Evolutionary conservation across 1,140 invertebrate genomes (phyloP).

Genomic region (Catajapyx aquilonaris): DNA sequence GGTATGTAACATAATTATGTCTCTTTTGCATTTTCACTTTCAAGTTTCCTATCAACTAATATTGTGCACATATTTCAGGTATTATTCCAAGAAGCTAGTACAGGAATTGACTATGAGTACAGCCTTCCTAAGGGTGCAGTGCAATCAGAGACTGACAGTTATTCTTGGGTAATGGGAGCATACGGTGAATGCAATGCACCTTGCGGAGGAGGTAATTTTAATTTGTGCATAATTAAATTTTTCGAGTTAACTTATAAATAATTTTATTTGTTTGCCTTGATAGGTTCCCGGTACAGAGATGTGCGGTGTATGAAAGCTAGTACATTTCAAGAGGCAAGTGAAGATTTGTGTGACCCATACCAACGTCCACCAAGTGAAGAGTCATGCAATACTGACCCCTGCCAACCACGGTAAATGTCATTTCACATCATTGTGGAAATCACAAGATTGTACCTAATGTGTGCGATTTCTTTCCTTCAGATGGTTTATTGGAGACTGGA

Average conservation of each 20-base stretch:
- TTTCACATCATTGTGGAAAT: not conserved
- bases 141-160: constrained; percentile 35
- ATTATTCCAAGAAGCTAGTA: constrained; percentile 63
- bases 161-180: constrained; percentile 55
- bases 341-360: constrained; percentile 51
- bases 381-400: constrained; percentile 50
- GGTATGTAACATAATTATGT: constrained; percentile 28
- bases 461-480: constrained; percentile 15
- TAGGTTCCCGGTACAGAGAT: constrained; percentile 47
- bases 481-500: constrained; percentile 65
- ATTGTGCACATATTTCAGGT: too few relatives aligned
- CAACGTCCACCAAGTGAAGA: constrained; percentile 41
- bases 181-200: constrained; percentile 56
- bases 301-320: constrained; percentile 46
- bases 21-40: not conserved
- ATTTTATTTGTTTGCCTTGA: constrained; percentile 10
- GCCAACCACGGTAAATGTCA: constrained; percentile 33
- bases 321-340: constrained; percentile 35
- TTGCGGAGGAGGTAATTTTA: constrained; percentile 60
- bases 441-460: not conserved
- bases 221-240: not conserved
- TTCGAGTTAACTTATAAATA: not conserved
- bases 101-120: constrained; percentile 77
- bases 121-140: constrained; percentile 55
- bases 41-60: not conserved